Base-by-base conservation (phyloP, 1,140 invertebrate species). In the Heliothis virescens region DNA sequence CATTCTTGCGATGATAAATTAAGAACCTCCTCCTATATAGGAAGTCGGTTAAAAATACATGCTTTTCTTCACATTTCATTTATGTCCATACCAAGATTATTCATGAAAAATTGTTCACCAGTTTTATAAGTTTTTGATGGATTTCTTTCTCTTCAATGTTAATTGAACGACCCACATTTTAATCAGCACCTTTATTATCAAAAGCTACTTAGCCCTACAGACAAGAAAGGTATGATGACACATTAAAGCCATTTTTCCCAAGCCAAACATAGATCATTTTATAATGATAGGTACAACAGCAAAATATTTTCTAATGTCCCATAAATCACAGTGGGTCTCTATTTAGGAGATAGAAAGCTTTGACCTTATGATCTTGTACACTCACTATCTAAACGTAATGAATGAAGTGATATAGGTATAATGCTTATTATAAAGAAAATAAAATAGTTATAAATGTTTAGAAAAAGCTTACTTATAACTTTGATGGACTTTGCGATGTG, bases 341-440 rank as follows among this genome's bases (percentile, higher is more conserved):
- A 34, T 78, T 78, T 78, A 67, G 63, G 75, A 15, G 50, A 50
- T 55, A 53, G 75, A 78, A 67, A 78, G 75, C 53, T 16, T 47
- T 78, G 52, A 78, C 48, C 75, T 11, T 13, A 48, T 13, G 63
- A 76, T 18, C 74, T 65, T 77, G 29, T 50, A 62, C 57, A 62
- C 11, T 18, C 34, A 41, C 34, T 48, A 48, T 67, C 63, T 65
- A 16, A 4, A 48, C 10, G 16, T 11, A 18, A 12, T 12, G 63
- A 41, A 41, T 11, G 12, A 47, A 48, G 63, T 48, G 18, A 67
- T 18, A 67, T 67, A 21, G 41, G 3, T 48, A 18, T 47, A 48
- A 60, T 26, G 21, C 21, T 26, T 26, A 26, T n/a, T 26, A 26
- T 1, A 26, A 26, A 26, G 21, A 26, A 26, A 26, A 26, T 1